A percentile compares a stretch with the other conserved stretches of the same genome.
Evolutionary conservation across 2,113 vertebrate genomes (phyloP).

Genomic region (Corythoichthys intestinalis): DNA sequence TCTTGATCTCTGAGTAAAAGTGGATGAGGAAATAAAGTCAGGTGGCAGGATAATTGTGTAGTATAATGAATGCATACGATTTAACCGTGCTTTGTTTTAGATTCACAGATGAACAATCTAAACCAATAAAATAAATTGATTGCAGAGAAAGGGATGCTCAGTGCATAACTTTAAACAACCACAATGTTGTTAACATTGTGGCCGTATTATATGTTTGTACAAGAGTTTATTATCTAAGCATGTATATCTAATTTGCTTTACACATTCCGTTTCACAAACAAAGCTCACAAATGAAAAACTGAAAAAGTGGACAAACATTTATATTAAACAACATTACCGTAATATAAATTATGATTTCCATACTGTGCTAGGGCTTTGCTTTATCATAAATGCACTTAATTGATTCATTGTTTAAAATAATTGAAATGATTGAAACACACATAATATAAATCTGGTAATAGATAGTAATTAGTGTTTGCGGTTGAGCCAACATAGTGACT

Average conservation of each 20-base stretch:
- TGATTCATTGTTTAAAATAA: neutral
- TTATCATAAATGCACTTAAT: neutral
- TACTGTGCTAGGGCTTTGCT: too few species aligned
- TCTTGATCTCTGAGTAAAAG: conserved; percentile 64
- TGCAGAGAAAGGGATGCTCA: conserved; percentile 8
- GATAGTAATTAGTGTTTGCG: neutral
- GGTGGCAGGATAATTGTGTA: conserved; percentile 43
- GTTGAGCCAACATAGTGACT: neutral
- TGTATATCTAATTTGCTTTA: too few species aligned
- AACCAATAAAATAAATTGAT: conserved; percentile 34
- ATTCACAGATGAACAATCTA: conserved; percentile 32
- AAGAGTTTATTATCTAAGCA: too few species aligned
- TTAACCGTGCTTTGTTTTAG: conserved; percentile 32
- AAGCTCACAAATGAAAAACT: too few species aligned
- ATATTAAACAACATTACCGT: too few species aligned
- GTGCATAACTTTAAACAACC: conserved; percentile 11
- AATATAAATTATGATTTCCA: too few species aligned
- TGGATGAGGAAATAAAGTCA: conserved; percentile 58
- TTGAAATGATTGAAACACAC: neutral
- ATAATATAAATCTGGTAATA: neutral
- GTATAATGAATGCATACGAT: conserved; percentile 42
- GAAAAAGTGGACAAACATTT: too few species aligned
- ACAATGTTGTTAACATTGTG: neutral
- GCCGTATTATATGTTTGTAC: neutral
- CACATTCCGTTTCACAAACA: too few species aligned